Evolutionary conservation across 2,113 vertebrate genomes (phyloP), one percentile per base, ranked within the genome.

Genomic region (Sylvilagus bachmani): DNA sequence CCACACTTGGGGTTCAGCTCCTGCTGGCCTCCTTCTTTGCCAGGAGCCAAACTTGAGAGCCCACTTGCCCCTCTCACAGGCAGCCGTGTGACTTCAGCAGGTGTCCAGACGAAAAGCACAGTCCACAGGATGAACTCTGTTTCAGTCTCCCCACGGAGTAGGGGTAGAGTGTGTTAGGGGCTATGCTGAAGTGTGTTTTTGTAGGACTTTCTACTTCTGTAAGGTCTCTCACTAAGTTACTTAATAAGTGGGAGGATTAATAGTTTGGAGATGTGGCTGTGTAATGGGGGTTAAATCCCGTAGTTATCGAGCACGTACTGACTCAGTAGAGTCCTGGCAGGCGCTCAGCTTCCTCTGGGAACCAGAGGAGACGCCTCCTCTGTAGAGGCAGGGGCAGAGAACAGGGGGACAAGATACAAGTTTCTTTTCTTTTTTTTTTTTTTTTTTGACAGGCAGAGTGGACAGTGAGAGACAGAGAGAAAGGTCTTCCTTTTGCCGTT

Each of bases 71-170:
- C 96, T 97, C 89, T 96, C 74, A 33, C 61, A 66, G 78, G 90
- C 71, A 95, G 92, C 97, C 96, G 96, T 96, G 95, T 95, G 97
- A 96, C 97, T 97, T 96, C 93, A 86, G 86, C 58, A 51, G 97
- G 93, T 91, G 94, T 86, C 93, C 31, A 61, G 0, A 8, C 70
- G 93, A 82, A 66, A 71, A 27, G 21, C 19, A 53, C 11, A 33
- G 27, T 49, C 51, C 14, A 70, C 78, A 84, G 73, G 81, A 66
- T 89, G 66, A 89, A 80, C 0, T 2, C 55, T 38, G 44, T 11
- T 92, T 88, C 62, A 17, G 77, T 96, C 64, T 17, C 66, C 29
- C 8, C 62, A 7, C 62, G 44, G 58, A 78, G 4, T 1, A 6
- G 53, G n/a, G 44, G 33, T 36, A 11, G 19, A 51, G n/a, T 69